A percentile compares a stretch with the other conserved stretches of the same genome.
Conservation (phyloP, 1,140 invertebrate species). For the Orchestia grillus region DNA sequence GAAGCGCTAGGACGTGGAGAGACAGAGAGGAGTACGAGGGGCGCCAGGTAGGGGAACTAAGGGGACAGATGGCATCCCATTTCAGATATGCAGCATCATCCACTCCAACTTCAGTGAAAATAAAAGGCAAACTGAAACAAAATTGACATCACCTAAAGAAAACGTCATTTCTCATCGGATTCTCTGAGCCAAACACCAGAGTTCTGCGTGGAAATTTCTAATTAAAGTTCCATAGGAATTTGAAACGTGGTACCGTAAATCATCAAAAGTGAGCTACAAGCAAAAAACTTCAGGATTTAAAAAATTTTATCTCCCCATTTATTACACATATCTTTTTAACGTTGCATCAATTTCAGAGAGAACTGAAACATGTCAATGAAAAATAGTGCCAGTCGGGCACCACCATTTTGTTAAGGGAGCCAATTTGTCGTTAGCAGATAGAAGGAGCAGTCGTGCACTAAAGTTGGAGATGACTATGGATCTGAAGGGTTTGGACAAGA, state of each 20-base stretch:
- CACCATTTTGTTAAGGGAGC: neutral
- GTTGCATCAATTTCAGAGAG: neutral
- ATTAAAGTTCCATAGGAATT: neutral
- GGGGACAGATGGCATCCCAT: neutral
- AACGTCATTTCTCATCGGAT: neutral
- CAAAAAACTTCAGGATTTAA: neutral
- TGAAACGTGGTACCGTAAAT: neutral
- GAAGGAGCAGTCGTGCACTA: neutral
- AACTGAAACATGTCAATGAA: neutral
- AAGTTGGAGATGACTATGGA: conserved; percentile 33
- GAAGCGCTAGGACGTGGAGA: conserved; percentile 3
- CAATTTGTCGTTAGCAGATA: neutral
- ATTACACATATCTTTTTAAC: neutral
- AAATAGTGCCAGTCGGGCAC: neutral
- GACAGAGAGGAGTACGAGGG: neutral
- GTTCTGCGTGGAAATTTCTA: neutral
- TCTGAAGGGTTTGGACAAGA: neutral
- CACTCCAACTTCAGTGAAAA: neutral
- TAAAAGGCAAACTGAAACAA: neutral
- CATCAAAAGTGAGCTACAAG: neutral
- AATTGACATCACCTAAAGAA: neutral
- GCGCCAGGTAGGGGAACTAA: neutral
- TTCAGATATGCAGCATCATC: neutral
- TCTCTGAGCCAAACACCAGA: neutral
- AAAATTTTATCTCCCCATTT: neutral